phyloP scores from a whole-genome alignment of 64 coral and sea anemone species.

The Pachyseris speciosa region DNA sequence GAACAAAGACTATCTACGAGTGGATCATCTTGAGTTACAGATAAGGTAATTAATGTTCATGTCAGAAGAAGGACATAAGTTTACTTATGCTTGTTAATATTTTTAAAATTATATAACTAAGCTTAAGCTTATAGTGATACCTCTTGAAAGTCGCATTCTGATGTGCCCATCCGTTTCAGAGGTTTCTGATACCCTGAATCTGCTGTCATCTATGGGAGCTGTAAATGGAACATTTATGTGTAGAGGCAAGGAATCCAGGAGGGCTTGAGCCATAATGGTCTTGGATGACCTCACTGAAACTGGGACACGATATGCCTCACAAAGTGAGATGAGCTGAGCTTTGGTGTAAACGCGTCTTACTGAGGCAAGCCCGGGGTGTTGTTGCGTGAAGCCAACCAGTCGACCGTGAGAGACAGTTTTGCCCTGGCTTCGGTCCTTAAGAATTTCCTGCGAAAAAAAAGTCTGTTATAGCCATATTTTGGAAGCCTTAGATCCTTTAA shows the following conservation, averaged over 20 bases:
- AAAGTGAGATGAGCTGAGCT: background rate
- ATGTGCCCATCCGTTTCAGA: no score
- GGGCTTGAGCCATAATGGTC: background rate
- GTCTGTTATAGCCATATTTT: no score
- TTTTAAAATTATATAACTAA: no score
- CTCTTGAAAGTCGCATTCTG: no score
- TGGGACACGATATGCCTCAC: background rate
- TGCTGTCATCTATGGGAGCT: no score
- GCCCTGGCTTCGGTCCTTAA: background rate
- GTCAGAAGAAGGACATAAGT: no score
- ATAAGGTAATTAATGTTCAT: no score
- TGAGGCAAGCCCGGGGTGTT: background rate
- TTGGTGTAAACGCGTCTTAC: background rate
- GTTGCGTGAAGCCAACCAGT: background rate
- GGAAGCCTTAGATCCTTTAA: no score
- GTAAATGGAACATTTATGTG: background rate
- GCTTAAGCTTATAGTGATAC: no score
- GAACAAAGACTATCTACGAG: background rate
- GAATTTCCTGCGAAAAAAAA: background rate
- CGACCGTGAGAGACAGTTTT: background rate
- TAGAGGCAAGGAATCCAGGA: background rate
- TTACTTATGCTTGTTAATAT: no score
- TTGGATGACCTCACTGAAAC: background rate
- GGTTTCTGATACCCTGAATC: no score
- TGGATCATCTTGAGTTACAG: no score